phyloP scores from a whole-genome alignment of 1,140 invertebrate species.

The Stenopsyche tienmushanensis region DNA sequence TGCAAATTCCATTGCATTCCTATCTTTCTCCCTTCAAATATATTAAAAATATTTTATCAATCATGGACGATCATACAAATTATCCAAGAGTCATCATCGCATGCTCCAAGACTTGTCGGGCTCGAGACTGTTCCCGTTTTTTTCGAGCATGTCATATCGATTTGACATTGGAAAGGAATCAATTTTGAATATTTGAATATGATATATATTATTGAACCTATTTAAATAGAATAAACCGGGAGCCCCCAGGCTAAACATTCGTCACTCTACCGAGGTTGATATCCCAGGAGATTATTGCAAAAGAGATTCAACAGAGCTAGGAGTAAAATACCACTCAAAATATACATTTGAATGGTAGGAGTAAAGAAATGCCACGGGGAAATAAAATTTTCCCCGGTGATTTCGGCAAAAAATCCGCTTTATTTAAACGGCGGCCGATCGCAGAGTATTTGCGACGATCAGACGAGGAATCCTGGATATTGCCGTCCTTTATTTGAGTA shows the following conservation, averaged over 20 bases:
- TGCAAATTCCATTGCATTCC: neutral
- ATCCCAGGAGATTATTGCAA: neutral
- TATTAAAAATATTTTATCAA: too few relatives aligned
- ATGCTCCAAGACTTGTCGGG: too few relatives aligned
- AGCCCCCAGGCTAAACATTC: constrained; percentile 1
- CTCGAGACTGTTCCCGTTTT: too few relatives aligned
- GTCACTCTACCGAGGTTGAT: neutral
- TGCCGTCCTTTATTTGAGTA: too few relatives aligned
- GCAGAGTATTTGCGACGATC: too few relatives aligned
- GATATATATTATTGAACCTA: constrained; percentile 9
- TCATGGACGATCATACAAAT: too few relatives aligned
- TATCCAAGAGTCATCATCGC: too few relatives aligned
- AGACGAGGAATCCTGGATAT: too few relatives aligned
- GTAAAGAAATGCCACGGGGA: neutral
- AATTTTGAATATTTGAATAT: constrained; percentile 10
- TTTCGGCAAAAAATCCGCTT: neutral
- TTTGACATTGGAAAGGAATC: constrained; percentile 7
- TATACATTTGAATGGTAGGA: constrained; percentile 3
- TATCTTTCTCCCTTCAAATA: too few relatives aligned
- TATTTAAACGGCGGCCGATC: too few relatives aligned
- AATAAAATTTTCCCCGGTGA: neutral
- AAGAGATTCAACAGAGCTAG: neutral
- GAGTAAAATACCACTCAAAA: neutral
- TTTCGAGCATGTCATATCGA: too few relatives aligned
- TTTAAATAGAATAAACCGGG: constrained; percentile 20